Conservation (phyloP, 2,797 vertebrate genomes). For the Myotis findleyi region DNA sequence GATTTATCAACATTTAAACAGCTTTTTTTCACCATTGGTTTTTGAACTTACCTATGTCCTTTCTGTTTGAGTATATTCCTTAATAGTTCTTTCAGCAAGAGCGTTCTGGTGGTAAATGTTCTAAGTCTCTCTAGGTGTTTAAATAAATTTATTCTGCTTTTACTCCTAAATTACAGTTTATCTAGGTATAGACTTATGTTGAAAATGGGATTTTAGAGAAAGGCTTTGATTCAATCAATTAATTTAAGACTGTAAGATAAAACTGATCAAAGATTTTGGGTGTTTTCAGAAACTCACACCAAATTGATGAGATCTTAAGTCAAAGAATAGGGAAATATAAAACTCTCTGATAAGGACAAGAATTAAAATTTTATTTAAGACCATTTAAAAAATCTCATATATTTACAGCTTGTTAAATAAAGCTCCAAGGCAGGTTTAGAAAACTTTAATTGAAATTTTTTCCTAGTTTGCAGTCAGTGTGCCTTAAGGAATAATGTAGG, state of each 20-base stretch:
- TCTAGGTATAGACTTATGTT: neutral
- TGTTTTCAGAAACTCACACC: neutral
- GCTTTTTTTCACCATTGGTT: neutral
- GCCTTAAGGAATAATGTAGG: conserved; percentile 52
- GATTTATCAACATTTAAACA: neutral
- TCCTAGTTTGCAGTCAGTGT: conserved; percentile 40
- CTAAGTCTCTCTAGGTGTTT: neutral
- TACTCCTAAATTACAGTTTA: conserved; percentile 16
- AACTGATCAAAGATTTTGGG: neutral
- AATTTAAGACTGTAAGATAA: conserved; percentile 27
- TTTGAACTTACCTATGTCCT: neutral
- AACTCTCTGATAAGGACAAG: neutral
- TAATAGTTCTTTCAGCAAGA: neutral
- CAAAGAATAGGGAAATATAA: conserved; percentile 20
- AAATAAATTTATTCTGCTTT: neutral
- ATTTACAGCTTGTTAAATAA: conserved; percentile 50
- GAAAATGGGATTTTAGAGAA: neutral
- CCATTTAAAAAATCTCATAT: neutral
- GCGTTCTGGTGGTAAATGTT: neutral
- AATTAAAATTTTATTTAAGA: conserved; percentile 17
- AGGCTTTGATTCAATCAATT: neutral
- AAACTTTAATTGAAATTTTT: conserved; percentile 67
- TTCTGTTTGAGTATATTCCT: neutral
- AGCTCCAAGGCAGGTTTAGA: neutral
- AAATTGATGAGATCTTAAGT: neutral